Percentiles rank a stretch among this genome's conserved stretches.
These are phyloP conservation scores for Drosophila meridionalis DNA, from an alignment of 2,888 invertebrate genomes.

Conservation along the genomic window DNA sequence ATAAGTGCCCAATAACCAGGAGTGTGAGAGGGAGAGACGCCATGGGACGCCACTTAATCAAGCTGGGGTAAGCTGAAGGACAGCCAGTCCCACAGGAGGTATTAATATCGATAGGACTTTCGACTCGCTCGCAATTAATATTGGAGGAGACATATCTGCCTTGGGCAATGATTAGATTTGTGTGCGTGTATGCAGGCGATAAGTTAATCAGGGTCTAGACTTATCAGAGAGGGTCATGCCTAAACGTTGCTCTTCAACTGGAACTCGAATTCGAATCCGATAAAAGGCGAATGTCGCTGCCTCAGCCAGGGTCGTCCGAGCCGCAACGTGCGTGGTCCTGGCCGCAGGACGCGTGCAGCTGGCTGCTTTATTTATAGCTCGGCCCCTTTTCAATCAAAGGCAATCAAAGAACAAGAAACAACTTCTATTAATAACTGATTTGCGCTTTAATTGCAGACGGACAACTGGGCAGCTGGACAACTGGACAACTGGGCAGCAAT, in stretches of 20 bases:
- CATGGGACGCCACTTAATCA: constrained; percentile 69
- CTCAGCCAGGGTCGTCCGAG: not conserved
- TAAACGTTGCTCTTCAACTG: constrained; percentile 18
- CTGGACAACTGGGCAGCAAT: not conserved
- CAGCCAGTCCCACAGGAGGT: constrained; percentile 36
- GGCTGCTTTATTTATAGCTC: constrained; percentile 46
- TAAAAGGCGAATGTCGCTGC: constrained; percentile 34
- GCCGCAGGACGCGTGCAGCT: constrained; percentile 39
- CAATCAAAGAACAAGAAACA: constrained; percentile 41
- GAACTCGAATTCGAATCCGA: constrained; percentile 49
- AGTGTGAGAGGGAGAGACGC: constrained; percentile 15
- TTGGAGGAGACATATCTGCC: constrained; percentile 16
- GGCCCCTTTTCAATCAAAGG: constrained; percentile 64
- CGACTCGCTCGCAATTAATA: constrained; percentile 52
- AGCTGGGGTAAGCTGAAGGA: constrained; percentile 18
- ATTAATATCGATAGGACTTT: constrained; percentile 40
- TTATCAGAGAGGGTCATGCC: constrained; percentile 53
- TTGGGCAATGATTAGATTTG: constrained; percentile 60
- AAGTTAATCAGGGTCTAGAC: constrained; percentile 51
- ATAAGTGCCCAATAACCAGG: constrained; percentile 42
- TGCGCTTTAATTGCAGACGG: constrained; percentile 68
- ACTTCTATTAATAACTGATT: constrained; percentile 72
- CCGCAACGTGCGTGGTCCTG: constrained; percentile 54
- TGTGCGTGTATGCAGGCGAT: constrained; percentile 17
- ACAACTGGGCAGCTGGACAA: constrained; percentile 33